Base-by-base conservation (phyloP, 2,888 invertebrate species). In the Nomada lathburiana region DNA sequence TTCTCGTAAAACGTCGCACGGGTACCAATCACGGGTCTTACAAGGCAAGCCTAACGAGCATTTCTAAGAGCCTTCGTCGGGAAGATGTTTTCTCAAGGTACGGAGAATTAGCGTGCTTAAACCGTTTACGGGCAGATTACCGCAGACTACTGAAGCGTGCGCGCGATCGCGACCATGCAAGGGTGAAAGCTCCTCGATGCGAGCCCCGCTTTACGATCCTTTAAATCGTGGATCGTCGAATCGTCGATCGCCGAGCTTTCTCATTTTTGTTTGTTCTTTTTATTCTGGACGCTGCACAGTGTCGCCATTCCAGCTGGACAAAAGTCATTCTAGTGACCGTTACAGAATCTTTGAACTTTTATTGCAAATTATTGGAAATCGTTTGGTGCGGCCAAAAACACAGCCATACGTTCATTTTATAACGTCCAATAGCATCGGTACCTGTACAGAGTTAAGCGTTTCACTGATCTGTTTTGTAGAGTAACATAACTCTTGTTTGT, bases 101-200 rank as follows among this genome's bases (percentile, higher is more conserved):
- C 72, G 73, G 70, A 68, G 78, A 83, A 85, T 86, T 85, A 86
- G 76, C 74, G 85, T 76, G 69, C 71, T 83, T 83, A 75, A 84
- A 74, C 70, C 70, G 84, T 84, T 86, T 80, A 79, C 85, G 71
- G 82, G 69, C 82, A 69, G 79, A 82, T 82, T 76, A 79, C 63
- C 57, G 52, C 60, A 5, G 64, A 64, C 83, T 83, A 83, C 69
- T 60, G 75, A 70, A 53, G 65, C 36, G 7, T 53, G 16, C 18
- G 50, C 63, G 7, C 29, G 57, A 55, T 18, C 29, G 44, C 57
- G 52, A 10, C 59, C 36, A 7, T 11, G 0, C n/a, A 23, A 47
- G 47, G 59, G 77, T 74, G 86, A 86, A 77, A 75, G 82, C 71
- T 44, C 59, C 57, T n/a, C 36, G 36, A 36, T 36, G 36, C 36